Percentiles rank a stretch among this genome's conserved stretches.
These are phyloP conservation scores for Rhyacophila brunnea DNA, from an alignment of 1,140 invertebrate genomes.

Conservation along the genomic window DNA sequence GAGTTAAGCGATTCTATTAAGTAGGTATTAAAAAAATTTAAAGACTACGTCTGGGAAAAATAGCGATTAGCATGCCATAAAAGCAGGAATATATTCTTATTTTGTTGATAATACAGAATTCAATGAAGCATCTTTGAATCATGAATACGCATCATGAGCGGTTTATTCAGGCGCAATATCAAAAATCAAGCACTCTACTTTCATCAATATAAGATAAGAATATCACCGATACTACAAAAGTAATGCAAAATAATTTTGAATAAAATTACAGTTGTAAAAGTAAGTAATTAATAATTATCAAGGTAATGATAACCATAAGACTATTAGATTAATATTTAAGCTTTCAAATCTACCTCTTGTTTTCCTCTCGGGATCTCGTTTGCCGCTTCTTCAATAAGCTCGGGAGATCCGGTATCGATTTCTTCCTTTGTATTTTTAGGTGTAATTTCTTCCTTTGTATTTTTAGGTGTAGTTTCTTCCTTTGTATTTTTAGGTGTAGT, in stretches of 20 bases:
- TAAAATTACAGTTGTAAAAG: neutral
- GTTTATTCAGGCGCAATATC: too few species aligned
- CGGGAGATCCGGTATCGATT: constrained; percentile 20
- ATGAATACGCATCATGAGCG: too few species aligned
- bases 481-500: constrained; percentile 16
- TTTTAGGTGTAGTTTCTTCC: neutral
- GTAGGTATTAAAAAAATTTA: too few species aligned
- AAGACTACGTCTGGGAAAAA: too few species aligned
- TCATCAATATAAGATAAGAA: neutral
- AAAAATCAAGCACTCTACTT: too few species aligned
- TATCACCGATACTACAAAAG: constrained; percentile 2
- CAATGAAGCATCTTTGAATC: too few species aligned
- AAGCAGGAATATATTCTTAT: too few species aligned
- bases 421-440: constrained; percentile 2
- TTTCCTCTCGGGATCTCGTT: constrained; percentile 31
- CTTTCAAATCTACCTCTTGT: constrained; percentile 33
- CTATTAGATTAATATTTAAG: constrained; percentile 9
- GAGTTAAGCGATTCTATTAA: too few species aligned
- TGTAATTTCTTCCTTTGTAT: neutral
- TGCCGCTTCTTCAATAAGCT: constrained; percentile 19
- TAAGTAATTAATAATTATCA: neutral
- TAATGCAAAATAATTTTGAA: neutral
- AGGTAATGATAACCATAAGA: neutral
- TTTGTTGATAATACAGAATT: neutral
- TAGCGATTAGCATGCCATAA: too few species aligned